Base-by-base conservation (phyloP, 1,140 invertebrate genomes). In the Drosophila parabipectinata region DNA sequence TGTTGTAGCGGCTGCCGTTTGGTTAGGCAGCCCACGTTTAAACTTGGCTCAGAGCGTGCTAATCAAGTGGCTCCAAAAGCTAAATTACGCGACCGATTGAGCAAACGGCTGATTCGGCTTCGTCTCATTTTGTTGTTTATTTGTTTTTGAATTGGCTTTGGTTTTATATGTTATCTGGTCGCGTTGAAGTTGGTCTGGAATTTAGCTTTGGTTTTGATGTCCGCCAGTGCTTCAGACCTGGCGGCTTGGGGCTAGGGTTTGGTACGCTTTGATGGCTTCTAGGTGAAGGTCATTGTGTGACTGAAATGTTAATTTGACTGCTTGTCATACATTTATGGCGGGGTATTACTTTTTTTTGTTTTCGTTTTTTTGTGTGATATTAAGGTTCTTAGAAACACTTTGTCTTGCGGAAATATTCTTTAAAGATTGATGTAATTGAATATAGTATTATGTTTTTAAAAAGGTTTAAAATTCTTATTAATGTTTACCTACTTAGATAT, bases 281-380 rank as follows among this genome's bases (percentile, higher is more conserved):
- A 84, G 80, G 80, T 84, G 80, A 84, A 84, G 80, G 80, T 84
- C 80, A 84, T 76, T 75, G 61, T 84, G 80, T 84, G 80, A 77
- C 80, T 84, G 72, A 84, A 84, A 84, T 84, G 72, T 72, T 83
- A 83, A 83, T 67, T 83, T 76, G 61, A 72, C 60, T 61, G 75
- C 24, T 61, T 51, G 61, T 74, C 75, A 59, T 69, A 77, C 76
- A 69, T 66, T 39, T 64, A 71, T 64, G 77, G 39, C 63, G 4
- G 9, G 3, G 44, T 10, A 24, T 45, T 15, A 47, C 34, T 37
- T 37, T 39, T 37, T 1, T 26, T 12, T 37, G 28, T 39, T 21
- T 56, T 18, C 12, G 18, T 15, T 15, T 21, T 28, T 67, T 73
- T 37, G 51, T 45, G 68, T 53, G 71, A 41, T 44, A 68, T 57